These are phyloP conservation scores for Noctuana brunneofusca DNA, from an alignment of 2,888 invertebrate genomes.

Conservation along the genomic window DNA sequence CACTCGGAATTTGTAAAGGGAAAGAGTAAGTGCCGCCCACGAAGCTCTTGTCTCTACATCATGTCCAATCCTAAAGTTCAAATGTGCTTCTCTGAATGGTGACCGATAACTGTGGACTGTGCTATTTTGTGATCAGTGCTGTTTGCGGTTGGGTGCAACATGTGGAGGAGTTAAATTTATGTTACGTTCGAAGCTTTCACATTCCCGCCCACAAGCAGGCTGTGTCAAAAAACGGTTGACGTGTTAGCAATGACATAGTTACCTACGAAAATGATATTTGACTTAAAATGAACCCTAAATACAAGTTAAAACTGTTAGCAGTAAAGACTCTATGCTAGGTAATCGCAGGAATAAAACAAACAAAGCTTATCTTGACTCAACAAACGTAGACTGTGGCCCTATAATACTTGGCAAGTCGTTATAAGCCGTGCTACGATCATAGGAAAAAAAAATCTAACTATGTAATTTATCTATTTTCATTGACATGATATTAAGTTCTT, in stretches of 20 bases:
- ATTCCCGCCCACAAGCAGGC: conserved; percentile 28
- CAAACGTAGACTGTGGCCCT: conserved; percentile 55
- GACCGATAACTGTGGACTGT: conserved; percentile 17
- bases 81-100: conserved; percentile 1
- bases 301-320: conserved; percentile 48
- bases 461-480: conserved; percentile 2
- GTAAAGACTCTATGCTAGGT: conserved; percentile 40
- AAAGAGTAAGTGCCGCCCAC: conserved; percentile 86
- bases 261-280: not conserved
- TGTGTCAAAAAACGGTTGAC: conserved; percentile 22
- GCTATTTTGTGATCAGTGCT: conserved; percentile 20
- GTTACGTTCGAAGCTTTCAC: conserved; percentile 29
- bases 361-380: conserved; percentile 69
- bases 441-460: not conserved
- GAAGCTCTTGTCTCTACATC: conserved; percentile 43
- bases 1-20: conserved; percentile 89
- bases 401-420: conserved; percentile 46
- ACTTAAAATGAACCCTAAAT: not conserved
- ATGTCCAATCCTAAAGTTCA: not conserved
- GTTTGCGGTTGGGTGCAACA: conserved; percentile 2
- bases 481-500: too few species aligned
- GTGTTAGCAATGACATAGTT: not conserved
- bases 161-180: conserved; percentile 33
- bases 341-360: conserved; percentile 68
- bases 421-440: not conserved